phyloP scores from a whole-genome alignment of 2,113 vertebrate genomes.

The Paratilapia polleni region DNA sequence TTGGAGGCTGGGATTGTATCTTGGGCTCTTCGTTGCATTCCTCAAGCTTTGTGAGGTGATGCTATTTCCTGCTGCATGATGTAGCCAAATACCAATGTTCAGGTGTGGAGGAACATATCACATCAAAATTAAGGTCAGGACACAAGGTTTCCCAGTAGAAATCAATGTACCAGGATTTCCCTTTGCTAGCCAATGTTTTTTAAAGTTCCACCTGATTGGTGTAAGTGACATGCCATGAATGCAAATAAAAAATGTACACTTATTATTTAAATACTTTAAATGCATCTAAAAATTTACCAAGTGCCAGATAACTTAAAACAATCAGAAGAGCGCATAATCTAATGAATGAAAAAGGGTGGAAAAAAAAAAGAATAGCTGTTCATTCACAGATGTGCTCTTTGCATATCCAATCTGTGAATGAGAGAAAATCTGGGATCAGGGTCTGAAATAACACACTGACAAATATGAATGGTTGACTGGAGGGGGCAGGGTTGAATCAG shows the following conservation, averaged over 20 bases:
- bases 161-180: not conserved
- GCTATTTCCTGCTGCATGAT: not conserved
- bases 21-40: not conserved
- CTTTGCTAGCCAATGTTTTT: not conserved
- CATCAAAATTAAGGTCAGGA: not conserved
- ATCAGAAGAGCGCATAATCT: not conserved
- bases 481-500: not conserved
- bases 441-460: not conserved
- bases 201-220: not conserved
- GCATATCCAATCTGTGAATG: conserved; percentile 44
- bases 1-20: not conserved
- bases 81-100: not conserved
- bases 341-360: conserved; percentile 25
- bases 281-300: not conserved
- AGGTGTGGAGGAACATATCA: not conserved
- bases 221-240: too few relatives aligned
- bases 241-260: too few relatives aligned
- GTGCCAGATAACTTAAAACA: conserved; percentile 1
- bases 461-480: not conserved
- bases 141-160: not conserved
- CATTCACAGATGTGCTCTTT: conserved; percentile 43
- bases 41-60: not conserved
- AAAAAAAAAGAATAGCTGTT: conserved; percentile 15
- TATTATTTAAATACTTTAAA: not conserved
- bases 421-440: not conserved